Evolutionary conservation across 2,113 vertebrate genomes (phyloP).

Genomic region (Nycticorax nycticorax): DNA sequence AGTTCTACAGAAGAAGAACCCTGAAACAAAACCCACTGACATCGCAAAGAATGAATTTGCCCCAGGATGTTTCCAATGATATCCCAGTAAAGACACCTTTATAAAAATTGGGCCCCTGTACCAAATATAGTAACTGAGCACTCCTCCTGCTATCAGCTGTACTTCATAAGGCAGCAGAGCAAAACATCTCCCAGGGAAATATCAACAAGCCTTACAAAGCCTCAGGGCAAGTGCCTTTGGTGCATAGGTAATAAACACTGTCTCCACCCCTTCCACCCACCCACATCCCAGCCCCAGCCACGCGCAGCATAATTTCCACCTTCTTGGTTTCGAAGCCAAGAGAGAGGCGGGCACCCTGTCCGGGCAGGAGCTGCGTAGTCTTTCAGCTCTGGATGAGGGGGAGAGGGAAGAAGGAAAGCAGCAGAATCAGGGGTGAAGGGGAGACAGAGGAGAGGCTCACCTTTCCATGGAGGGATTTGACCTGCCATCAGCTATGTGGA

Average conservation of each 20-base stretch:
- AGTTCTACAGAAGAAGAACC: not conserved
- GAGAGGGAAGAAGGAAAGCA: not conserved
- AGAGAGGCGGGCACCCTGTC: not conserved
- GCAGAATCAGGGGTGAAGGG: not conserved
- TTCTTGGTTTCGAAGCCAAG: constrained; percentile 15
- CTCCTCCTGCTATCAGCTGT: not conserved
- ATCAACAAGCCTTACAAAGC: not conserved
- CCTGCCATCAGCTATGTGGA: constrained; percentile 4
- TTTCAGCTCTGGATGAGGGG: not conserved
- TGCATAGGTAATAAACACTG: not conserved
- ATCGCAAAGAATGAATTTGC: not conserved
- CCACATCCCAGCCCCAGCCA: not conserved
- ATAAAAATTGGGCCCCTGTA: not conserved
- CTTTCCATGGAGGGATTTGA: not conserved
- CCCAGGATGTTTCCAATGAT: not conserved
- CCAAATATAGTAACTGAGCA: not conserved
- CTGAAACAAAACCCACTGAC: not conserved
- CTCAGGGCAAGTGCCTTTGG: not conserved
- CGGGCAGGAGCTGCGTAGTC: not conserved
- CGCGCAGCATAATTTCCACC: not conserved
- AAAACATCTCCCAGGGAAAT: not conserved
- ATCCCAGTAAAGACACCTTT: not conserved
- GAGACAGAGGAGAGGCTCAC: not conserved
- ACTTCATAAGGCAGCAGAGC: not conserved
- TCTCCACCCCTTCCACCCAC: constrained; percentile 2